A percentile compares a stretch with the other conserved stretches of the same genome.
Conservation (phyloP, 1,140 invertebrate species). For the Drosophila pallidifrons region DNA sequence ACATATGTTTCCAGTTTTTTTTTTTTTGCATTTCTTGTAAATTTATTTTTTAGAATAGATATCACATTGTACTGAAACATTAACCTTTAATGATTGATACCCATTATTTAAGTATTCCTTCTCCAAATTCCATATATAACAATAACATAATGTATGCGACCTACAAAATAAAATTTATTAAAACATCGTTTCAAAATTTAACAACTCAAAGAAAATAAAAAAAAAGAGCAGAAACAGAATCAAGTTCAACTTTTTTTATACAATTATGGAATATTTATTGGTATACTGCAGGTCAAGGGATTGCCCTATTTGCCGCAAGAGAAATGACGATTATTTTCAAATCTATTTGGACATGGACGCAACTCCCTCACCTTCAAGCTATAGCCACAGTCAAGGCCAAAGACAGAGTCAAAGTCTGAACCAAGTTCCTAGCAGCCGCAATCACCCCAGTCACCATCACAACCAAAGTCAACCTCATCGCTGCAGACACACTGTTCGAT, state of each 20-base stretch:
- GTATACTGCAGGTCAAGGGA: conserved; percentile 43
- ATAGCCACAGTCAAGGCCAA: conserved; percentile 21
- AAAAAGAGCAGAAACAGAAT: too few species aligned
- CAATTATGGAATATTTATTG: background rate
- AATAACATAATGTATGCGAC: too few species aligned
- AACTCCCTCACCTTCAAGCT: too few species aligned
- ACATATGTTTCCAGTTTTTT: background rate
- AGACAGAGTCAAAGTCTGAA: background rate
- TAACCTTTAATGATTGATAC: too few species aligned
- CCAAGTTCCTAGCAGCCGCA: background rate
- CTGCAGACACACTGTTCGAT: too few species aligned
- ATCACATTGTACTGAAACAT: too few species aligned
- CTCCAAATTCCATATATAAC: background rate
- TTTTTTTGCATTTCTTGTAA: too few species aligned
- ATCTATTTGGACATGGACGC: conserved; percentile 60
- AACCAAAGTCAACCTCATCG: too few species aligned
- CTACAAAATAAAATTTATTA: too few species aligned
- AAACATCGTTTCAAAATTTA: too few species aligned
- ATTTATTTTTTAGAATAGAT: too few species aligned
- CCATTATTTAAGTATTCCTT: too few species aligned
- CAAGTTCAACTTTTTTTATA: background rate
- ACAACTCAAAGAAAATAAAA: background rate
- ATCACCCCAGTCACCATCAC: background rate
- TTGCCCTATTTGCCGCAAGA: conserved; percentile 59
- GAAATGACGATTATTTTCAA: conserved; percentile 36